Evolutionary conservation across 2,797 vertebrate species (phyloP).

Genomic region (Simalia tracyae): DNA sequence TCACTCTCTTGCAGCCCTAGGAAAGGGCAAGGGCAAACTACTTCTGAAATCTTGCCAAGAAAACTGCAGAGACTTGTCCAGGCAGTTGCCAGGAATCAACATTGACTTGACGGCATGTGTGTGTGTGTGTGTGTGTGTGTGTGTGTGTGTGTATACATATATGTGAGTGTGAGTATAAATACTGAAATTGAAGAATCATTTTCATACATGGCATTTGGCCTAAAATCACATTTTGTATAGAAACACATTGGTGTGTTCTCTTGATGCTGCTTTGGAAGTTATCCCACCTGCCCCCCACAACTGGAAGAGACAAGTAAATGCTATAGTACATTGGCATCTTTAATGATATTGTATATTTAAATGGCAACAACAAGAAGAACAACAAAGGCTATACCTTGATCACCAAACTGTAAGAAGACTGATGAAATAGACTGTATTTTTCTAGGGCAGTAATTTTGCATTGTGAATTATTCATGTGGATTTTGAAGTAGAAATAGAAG

Average conservation of each 20-base stretch:
- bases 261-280: slow-evolving; percentile 19
- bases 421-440: slow-evolving; percentile 71
- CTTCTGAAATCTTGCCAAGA: too few species aligned
- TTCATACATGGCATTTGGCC: not conserved
- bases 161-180: too few species aligned
- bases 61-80: too few species aligned
- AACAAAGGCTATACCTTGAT: slow-evolving; percentile 42
- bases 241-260: slow-evolving; percentile 16
- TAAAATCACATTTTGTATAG: slow-evolving; percentile 29
- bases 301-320: slow-evolving; percentile 39
- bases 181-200: too few species aligned
- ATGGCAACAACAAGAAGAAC: slow-evolving; percentile 46
- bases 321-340: slow-evolving; percentile 54
- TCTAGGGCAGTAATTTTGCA: slow-evolving; percentile 73
- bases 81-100: too few species aligned
- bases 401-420: slow-evolving; percentile 69
- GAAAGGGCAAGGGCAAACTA: not conserved
- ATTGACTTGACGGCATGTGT: too few species aligned
- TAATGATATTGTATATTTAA: slow-evolving; percentile 54
- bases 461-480: slow-evolving; percentile 74
- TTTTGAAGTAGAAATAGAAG: slow-evolving; percentile 56
- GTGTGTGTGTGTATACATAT: too few species aligned
- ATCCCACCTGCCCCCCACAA: not conserved
- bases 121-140: too few species aligned
- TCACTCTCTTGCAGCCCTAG: not conserved